Evolutionary conservation across 1,140 invertebrate genomes (phyloP).

Genomic region (Yoshiicerus persimilis): DNA sequence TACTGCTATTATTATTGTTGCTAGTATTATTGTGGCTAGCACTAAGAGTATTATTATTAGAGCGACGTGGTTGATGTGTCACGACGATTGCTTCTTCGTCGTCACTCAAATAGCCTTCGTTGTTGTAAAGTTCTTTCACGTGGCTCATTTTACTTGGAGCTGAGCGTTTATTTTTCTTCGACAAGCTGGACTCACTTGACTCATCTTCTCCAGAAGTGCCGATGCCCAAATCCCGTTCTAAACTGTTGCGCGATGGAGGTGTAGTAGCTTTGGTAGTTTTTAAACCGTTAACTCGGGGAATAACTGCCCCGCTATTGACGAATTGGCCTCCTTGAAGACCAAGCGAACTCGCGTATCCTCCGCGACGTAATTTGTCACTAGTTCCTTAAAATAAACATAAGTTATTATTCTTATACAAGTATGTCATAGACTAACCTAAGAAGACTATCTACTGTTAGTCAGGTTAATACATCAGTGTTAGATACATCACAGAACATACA

Average conservation of each 20-base stretch:
- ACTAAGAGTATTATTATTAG: constrained; percentile 18
- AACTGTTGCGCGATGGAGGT: constrained; percentile 45
- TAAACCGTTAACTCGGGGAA: constrained; percentile 39
- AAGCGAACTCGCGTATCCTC: neutral
- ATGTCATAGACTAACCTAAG: no score
- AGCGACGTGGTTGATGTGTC: neutral
- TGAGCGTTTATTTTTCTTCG: constrained; percentile 62
- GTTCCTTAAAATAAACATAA: constrained; percentile 24
- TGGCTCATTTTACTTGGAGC: constrained; percentile 57
- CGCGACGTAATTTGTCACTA: constrained; percentile 4
- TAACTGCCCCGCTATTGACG: constrained; percentile 32
- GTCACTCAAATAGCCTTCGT: constrained; percentile 53
- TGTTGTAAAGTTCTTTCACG: constrained; percentile 54
- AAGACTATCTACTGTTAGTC: no score
- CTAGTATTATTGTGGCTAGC: constrained; percentile 8
- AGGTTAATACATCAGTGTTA: no score
- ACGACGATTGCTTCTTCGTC: constrained; percentile 43
- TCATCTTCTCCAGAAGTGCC: constrained; percentile 75
- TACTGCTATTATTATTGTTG: constrained; percentile 30
- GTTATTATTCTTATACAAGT: neutral
- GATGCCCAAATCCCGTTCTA: constrained; percentile 79
- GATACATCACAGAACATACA: no score
- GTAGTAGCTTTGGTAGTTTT: constrained; percentile 44
- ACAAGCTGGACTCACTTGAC: constrained; percentile 71
- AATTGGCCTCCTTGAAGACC: constrained; percentile 44